Evolutionary conservation across 2,797 vertebrate species (phyloP).

Genomic region (Scolopax bukidnonensis): DNA sequence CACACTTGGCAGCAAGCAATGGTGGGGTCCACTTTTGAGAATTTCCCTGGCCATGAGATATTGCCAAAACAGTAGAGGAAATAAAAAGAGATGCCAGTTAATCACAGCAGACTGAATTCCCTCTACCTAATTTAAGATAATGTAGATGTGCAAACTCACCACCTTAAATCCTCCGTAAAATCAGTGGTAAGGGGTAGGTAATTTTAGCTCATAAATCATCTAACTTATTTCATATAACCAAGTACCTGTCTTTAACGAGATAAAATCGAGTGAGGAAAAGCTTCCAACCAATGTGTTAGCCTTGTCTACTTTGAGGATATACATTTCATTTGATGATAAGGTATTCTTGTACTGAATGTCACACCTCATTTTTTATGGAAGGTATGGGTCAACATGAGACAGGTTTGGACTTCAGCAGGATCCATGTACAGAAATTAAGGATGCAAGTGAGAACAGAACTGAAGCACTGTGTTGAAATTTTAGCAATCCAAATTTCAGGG

Average conservation of each 20-base stretch:
- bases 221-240: background rate
- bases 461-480: background rate
- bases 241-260: background rate
- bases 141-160: accelerated
- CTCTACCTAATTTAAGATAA: background rate
- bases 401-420: background rate
- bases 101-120: background rate
- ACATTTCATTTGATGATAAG: background rate
- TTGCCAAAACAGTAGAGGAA: background rate
- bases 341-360: background rate
- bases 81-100: background rate
- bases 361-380: background rate
- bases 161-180: background rate
- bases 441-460: background rate
- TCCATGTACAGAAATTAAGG: background rate
- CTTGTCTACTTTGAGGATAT: background rate
- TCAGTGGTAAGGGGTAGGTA: accelerated
- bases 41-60: background rate
- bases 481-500: background rate
- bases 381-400: background rate
- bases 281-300: accelerated
- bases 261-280: background rate
- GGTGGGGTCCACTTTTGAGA: background rate
- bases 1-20: background rate
- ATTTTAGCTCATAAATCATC: background rate